Base-by-base conservation (phyloP, 2,888 invertebrate genomes). In the Tenodera sinensis region DNA sequence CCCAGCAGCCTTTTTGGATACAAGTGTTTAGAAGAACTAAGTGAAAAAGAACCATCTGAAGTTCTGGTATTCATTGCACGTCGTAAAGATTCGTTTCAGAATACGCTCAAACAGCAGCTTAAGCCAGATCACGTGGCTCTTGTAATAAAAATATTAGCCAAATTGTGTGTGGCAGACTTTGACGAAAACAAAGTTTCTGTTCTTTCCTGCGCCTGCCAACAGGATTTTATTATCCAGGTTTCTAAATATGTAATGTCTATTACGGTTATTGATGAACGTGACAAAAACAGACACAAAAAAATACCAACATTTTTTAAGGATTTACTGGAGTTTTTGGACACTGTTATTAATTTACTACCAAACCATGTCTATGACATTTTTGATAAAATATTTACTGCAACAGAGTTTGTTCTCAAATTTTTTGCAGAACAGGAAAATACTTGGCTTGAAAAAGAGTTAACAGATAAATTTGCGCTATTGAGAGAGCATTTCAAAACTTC, bases 71-170 rank as follows among this genome's bases (percentile, higher is more conserved):
- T 94, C 92, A 92, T 95, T 6, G 92, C 93, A 9, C 93, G 94
- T 87, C 92, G 93, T 88, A 88, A 88, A 14, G 93, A 93, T 3
- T 94, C 94, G 0, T 94, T 94, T 91, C 94, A 93, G 93, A 93
- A 93, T 86, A 92, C 94, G 15, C 91, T 94, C 28, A 93, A 94
- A 54, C 92, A 92, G 12, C 93, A 94, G 89, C 91, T 94, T 12
- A 94, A 93, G 92, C 93, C 93, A 54, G 95, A 95, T 91, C 93
- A 93, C 91, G 93, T 94, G 90, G 93, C 94, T 88, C 91, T 95
- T 89, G 93, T 95, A 28, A 92, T 94, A 1, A 93, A 92, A 92
- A 92, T 94, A 91, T 91, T 95, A 88, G 92, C 93, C 8, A 93
- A 93, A 88, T 91, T 94, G 27, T 94, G 94, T 93, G 85, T 92